Evolutionary conservation across 2,113 vertebrate genomes (phyloP).

Genomic region (Caranx ignobilis): DNA sequence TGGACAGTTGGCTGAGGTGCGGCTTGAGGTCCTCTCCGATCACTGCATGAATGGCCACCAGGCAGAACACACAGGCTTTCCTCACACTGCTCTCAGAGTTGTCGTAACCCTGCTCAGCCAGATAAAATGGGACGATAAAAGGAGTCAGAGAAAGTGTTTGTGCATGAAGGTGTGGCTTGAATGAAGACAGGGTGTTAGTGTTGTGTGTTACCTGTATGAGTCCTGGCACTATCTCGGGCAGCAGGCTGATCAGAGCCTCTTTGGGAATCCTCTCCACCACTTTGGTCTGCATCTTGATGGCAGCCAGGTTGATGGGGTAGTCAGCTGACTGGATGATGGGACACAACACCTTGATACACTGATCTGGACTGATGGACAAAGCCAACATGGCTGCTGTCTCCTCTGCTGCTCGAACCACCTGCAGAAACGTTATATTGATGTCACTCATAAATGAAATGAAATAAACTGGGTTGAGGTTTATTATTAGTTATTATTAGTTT

Average conservation of each 20-base stretch:
- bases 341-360: slow-evolving; percentile 97
- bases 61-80: slow-evolving; percentile 97
- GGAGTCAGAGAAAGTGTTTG: neutral
- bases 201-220: slow-evolving; percentile 81
- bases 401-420: slow-evolving; percentile 96
- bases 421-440: slow-evolving; percentile 11
- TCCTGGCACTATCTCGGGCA: slow-evolving; percentile 96
- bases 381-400: slow-evolving; percentile 94
- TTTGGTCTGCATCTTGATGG: slow-evolving; percentile 98
- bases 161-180: neutral
- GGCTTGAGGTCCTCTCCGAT: slow-evolving; percentile 98
- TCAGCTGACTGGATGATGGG: slow-evolving; percentile 98
- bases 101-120: slow-evolving; percentile 91
- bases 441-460: neutral
- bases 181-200: neutral
- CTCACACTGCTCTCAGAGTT: slow-evolving; percentile 98
- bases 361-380: slow-evolving; percentile 94
- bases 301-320: slow-evolving; percentile 96
- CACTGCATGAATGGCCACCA: slow-evolving; percentile 94
- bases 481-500: no score
- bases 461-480: neutral
- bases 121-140: slow-evolving; percentile 32
- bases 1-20: slow-evolving; percentile 94
- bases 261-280: slow-evolving; percentile 93
- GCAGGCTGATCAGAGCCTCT: slow-evolving; percentile 88